Percentiles rank a stretch among this genome's conserved stretches.
Evolutionary conservation across 2,113 vertebrate genomes (phyloP).

Genomic region (Chrysemys picta): DNA sequence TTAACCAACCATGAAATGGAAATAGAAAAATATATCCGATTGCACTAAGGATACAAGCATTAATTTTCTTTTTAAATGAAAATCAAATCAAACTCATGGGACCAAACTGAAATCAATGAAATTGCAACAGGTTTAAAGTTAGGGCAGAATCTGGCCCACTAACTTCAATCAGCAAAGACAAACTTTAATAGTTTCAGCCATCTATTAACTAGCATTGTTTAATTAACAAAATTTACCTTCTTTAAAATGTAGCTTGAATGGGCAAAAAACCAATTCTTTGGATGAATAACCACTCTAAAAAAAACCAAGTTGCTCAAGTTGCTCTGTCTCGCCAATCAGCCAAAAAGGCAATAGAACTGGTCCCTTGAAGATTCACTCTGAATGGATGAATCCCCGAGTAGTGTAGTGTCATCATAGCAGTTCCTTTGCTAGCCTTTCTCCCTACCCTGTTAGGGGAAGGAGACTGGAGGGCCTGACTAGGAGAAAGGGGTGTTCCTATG

Average conservation of each 20-base stretch:
- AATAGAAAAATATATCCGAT: background rate
- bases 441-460: background rate
- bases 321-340: background rate
- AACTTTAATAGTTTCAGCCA: background rate
- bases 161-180: background rate
- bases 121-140: constrained; percentile 6
- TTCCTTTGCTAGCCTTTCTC: background rate
- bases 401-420: background rate
- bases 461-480: background rate
- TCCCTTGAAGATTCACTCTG: background rate
- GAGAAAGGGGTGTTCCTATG: background rate
- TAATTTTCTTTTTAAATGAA: constrained; percentile 6
- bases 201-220: background rate
- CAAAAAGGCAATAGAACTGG: background rate
- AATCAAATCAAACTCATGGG: background rate
- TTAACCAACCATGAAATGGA: background rate
- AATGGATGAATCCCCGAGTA: background rate
- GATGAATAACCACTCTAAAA: background rate
- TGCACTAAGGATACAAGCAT: background rate
- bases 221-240: background rate
- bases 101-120: constrained; percentile 10
- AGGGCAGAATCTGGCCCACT: background rate
- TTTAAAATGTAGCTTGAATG: background rate
- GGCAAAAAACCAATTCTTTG: background rate
- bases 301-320: background rate